Evolutionary conservation across 1,140 invertebrate species (phyloP), one percentile per base, ranked within the genome.

Genomic region (Caenorhabditis latens): DNA sequence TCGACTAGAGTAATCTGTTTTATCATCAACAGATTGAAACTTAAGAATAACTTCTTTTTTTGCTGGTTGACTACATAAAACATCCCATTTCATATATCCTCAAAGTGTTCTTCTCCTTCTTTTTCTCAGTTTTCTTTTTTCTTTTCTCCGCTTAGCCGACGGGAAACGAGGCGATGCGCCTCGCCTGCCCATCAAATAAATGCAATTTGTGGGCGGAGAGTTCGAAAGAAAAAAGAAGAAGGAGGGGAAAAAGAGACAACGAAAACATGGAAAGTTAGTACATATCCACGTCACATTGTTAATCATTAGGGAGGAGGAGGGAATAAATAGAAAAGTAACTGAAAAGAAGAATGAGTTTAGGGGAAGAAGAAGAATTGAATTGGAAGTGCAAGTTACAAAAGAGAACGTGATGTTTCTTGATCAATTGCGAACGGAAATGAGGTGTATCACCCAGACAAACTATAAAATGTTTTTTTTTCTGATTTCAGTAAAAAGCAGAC

Each of bases 161-260:
- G 71, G 71, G 46, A 79, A 79, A 50, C 71, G 71, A 79, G 46
- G 42, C 65, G 65, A 71, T 71, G 40, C 71, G 71, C 71, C 71
- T 79, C 46, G 71, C n/a, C 46, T 79, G 71, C 32, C 43, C 71
- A 79, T 79, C 71, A 79, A 79, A 79, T 79, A 79, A 79, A 79
- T 79, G 71, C 71, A 79, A 79, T 79, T 79, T 79, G 71, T 79
- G 46, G 71, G 71, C 71, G 71, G 71, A 79, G 71, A 79, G 71
- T 79, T 79, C 46, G 71, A 79, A 79, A 79, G 42, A 16, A 19
- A 79, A 40, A 79, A 42, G 46, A 50, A 50, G 46, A 21, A 79
- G 8, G n/a, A 24, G 11, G 11, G 53, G n/a, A 24, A 48, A 79
- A 9, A 50, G 46, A n/a, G 46, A 79, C 40, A 79, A 71, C 16